Percentiles rank a stretch among this genome's conserved stretches.
These are phyloP conservation scores for Oeneis ivallda DNA, from an alignment of 2,888 invertebrate species.

Conservation along the genomic window DNA sequence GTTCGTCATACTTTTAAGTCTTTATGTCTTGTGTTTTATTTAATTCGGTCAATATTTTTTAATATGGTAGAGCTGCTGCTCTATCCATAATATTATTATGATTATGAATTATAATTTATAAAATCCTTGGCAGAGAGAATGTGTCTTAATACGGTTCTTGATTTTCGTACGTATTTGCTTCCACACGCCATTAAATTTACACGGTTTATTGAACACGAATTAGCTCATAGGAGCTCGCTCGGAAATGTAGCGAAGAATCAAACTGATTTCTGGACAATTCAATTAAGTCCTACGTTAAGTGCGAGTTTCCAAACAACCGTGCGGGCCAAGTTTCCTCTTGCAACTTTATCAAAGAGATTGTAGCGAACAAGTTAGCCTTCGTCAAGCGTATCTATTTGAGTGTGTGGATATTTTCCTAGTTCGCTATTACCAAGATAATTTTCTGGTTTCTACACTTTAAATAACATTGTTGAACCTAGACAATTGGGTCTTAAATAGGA, in stretches of 20 bases:
- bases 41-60: too few species aligned
- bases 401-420: constrained; percentile 33
- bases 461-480: constrained; percentile 1
- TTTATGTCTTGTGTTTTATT: too few species aligned
- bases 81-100: too few species aligned
- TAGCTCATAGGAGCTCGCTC: constrained; percentile 18
- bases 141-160: not conserved
- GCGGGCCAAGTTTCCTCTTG: constrained; percentile 60
- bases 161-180: constrained; percentile 5
- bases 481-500: too few species aligned
- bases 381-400: constrained; percentile 43
- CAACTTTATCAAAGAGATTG: constrained; percentile 59
- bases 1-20: too few species aligned
- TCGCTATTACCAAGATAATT: constrained; percentile 7
- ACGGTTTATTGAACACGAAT: constrained; percentile 18
- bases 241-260: constrained; percentile 51
- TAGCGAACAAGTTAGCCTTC: constrained; percentile 69
- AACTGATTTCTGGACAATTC: constrained; percentile 76
- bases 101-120: too few species aligned
- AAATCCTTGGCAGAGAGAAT: too few species aligned
- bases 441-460: not conserved
- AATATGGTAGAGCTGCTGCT: too few species aligned
- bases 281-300: constrained; percentile 75
- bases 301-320: constrained; percentile 74
- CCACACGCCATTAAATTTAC: constrained; percentile 4